Evolutionary conservation across 2,888 invertebrate genomes (phyloP), one percentile per base, ranked within the genome.

Genomic region (Cylindroiulus punctatus): DNA sequence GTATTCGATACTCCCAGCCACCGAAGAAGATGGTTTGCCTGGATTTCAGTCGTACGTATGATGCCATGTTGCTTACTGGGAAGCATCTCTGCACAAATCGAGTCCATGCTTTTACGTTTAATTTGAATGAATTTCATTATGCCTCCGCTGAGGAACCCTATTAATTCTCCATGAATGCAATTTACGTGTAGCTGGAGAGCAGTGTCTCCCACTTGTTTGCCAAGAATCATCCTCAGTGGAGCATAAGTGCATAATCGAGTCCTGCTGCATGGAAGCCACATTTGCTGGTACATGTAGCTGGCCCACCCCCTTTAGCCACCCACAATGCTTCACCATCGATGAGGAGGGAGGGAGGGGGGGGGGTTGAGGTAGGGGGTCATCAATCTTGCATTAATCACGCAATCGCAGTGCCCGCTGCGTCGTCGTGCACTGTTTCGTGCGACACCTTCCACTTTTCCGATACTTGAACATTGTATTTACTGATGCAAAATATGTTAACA

Each of bases 371-470:
- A 14, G 65, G 65, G 26, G 65, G 65, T 22, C 26, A 65, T 65
- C 19, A 65, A 65, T 26, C 65, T 65, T 65, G 65, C 65, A 65
- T 65, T 65, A 65, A 65, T 65, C 65, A 65, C 65, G 65, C 22
- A 19, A n/a, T 52, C n/a, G 52, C 52, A 52, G 52, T 52, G n/a
- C n/a, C 52, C 65, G 7, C 65, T 65, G 22, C 17, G 22, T n/a
- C 22, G 3, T n/a, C n/a, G 1, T n/a, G 19, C 22, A 3, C 57
- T 4, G 22, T 65, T 22, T 65, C 65, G 26, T 10, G 22, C 65
- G 65, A 65, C 65, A 65, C 65, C 65, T 65, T 65, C 65, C 65
- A 65, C 65, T 65, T 65, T 65, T 65, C 65, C 65, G 65, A 65
- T 65, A 65, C 65, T 65, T 65, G 65, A 65, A 65, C 65, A 65